Evolutionary conservation across 1,140 invertebrate species (phyloP).

Genomic region (Phthorimaea operculella): DNA sequence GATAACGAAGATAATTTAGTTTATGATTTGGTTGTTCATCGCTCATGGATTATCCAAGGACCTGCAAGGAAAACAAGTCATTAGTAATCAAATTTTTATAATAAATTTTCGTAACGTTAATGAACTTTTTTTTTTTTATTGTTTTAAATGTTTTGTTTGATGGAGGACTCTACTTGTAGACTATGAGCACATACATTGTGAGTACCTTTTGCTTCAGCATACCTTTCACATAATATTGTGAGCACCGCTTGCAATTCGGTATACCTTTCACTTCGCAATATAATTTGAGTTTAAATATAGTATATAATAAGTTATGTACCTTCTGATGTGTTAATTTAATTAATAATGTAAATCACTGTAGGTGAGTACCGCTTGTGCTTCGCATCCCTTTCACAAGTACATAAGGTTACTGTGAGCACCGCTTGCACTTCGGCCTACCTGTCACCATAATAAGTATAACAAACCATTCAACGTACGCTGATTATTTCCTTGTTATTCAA

Average conservation of each 20-base stretch:
- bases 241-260: too few species aligned
- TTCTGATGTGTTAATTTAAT: neutral
- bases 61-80: neutral
- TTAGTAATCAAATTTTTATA: neutral
- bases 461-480: neutral
- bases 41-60: neutral
- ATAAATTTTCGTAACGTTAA: too few species aligned
- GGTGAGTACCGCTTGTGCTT: constrained; percentile 5
- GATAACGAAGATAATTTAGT: neutral
- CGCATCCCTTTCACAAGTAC: constrained; percentile 4
- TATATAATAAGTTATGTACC: too few species aligned
- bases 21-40: neutral
- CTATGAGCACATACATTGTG: neutral
- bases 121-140: too few species aligned
- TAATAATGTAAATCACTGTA: neutral
- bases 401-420: neutral
- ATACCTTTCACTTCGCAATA: too few species aligned
- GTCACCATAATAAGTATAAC: neutral
- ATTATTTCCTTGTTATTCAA: neutral
- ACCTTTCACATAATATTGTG: neutral
- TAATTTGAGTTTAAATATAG: too few species aligned
- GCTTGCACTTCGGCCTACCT: constrained; percentile 6
- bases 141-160: too few species aligned
- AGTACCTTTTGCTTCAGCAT: neutral
- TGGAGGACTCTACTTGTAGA: too few species aligned